A percentile compares a stretch with the other conserved stretches of the same genome.
phyloP scores from a whole-genome alignment of 2,888 invertebrate species.

The Sinhomidia bicolor region DNA sequence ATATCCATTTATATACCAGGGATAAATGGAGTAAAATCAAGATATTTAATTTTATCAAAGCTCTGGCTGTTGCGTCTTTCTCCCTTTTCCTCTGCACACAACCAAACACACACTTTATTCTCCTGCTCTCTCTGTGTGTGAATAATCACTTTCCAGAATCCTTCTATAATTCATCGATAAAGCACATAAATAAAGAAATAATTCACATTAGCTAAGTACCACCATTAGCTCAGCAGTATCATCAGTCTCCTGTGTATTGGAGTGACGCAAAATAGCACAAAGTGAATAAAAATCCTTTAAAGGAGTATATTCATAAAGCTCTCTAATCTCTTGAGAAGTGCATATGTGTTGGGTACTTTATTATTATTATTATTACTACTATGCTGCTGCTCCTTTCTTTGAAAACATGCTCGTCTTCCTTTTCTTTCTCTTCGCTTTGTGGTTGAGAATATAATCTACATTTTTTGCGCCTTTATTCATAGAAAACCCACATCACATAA shows the following conservation, averaged over 20 bases:
- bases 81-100: not conserved
- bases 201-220: not conserved
- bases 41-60: too few relatives aligned
- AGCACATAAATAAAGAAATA: conserved; percentile 2
- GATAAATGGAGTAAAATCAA: too few relatives aligned
- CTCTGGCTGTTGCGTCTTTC: too few relatives aligned
- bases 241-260: not conserved
- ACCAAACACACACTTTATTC: too few relatives aligned
- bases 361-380: too few relatives aligned
- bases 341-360: not conserved
- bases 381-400: not conserved
- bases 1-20: not conserved
- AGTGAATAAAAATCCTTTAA: not conserved
- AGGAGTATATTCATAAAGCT: too few relatives aligned
- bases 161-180: too few relatives aligned
- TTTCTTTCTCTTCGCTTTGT: not conserved
- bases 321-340: not conserved
- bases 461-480: conserved; percentile 9
- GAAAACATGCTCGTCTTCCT: not conserved
- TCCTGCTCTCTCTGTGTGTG: too few relatives aligned
- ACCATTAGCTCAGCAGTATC: not conserved
- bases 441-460: not conserved
- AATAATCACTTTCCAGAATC: too few relatives aligned
- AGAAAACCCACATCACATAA: conserved; percentile 26
- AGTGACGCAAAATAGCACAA: not conserved